Evolutionary conservation across 1,140 invertebrate genomes (phyloP).

Genomic region (Pogonomyrmex barbatus): DNA sequence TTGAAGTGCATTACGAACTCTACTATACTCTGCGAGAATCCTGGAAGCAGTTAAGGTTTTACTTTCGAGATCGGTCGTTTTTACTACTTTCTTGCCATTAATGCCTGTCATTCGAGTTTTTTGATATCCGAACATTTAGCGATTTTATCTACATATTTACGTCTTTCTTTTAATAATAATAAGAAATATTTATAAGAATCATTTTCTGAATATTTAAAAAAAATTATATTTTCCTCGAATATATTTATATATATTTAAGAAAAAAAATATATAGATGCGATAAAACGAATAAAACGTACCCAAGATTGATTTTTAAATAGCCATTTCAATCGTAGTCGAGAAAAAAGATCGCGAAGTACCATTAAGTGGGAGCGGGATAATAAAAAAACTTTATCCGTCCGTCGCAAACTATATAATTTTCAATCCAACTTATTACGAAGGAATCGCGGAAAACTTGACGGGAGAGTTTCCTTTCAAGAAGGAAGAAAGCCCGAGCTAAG

Average conservation of each 20-base stretch:
- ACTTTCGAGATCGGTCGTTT: conserved; percentile 28
- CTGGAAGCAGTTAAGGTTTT: conserved; percentile 72
- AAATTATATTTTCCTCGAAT: not conserved
- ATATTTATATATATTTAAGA: not conserved
- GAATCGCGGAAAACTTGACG: conserved; percentile 53
- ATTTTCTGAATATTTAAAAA: conserved; percentile 16
- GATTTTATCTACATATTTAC: not conserved
- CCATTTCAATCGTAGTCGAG: conserved; percentile 35
- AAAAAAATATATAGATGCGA: not conserved
- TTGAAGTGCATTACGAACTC: conserved; percentile 76
- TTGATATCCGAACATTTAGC: conserved; percentile 1
- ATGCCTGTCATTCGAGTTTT: conserved; percentile 10
- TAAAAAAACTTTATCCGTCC: conserved; percentile 51
- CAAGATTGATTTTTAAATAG: conserved; percentile 39
- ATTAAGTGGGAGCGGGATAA: conserved; percentile 47
- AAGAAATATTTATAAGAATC: not conserved
- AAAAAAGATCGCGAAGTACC: conserved; percentile 39
- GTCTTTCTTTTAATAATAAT: not conserved
- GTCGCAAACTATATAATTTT: conserved; percentile 61
- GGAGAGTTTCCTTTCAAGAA: conserved; percentile 33
- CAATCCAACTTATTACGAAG: conserved; percentile 60
- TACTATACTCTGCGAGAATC: conserved; percentile 73
- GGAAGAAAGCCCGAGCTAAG: conserved; percentile 16
- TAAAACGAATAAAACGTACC: not conserved
- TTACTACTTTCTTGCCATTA: not conserved